These are phyloP conservation scores for Actenoides lindsayi DNA, from an alignment of 2,113 vertebrate species.

Conservation along the genomic window DNA sequence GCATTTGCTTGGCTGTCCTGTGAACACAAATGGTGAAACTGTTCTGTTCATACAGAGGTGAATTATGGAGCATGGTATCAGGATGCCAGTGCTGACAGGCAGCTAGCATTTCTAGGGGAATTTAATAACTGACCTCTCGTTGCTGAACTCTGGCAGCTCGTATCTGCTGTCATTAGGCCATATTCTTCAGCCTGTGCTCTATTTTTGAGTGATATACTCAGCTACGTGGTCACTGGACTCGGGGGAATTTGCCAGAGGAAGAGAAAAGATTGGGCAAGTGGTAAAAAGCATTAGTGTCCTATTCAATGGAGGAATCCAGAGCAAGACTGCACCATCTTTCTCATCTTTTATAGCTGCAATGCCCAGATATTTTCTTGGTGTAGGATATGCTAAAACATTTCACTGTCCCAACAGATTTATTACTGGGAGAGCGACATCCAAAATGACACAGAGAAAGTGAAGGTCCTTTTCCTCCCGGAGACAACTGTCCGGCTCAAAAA, in stretches of 20 bases:
- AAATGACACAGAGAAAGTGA: slow-evolving; percentile 90
- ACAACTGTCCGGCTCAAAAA: slow-evolving; percentile 84
- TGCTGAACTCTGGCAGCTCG: neutral
- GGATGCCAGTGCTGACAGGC: neutral
- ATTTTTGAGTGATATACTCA: neutral
- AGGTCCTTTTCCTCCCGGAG: slow-evolving; percentile 90
- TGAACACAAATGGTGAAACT: neutral
- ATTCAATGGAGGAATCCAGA: fast-evolving
- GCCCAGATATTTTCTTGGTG: neutral
- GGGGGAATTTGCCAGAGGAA: neutral
- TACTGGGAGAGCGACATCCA: slow-evolving; percentile 88
- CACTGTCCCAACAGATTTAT: slow-evolving; percentile 78
- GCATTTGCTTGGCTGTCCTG: neutral
- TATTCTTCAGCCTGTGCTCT: neutral
- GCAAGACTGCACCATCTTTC: neutral
- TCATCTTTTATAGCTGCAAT: neutral
- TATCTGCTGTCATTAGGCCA: neutral
- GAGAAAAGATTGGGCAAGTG: neutral
- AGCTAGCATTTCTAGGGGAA: neutral
- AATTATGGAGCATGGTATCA: neutral
- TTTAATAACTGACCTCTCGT: slow-evolving; percentile 13
- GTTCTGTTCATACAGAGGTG: neutral
- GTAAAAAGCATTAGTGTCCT: neutral
- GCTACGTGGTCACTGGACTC: neutral
- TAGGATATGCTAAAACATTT: neutral